Percentiles rank a stretch among this genome's conserved stretches.
Conservation (phyloP, 2,797 vertebrate species). For the Rachycentron canadum region DNA sequence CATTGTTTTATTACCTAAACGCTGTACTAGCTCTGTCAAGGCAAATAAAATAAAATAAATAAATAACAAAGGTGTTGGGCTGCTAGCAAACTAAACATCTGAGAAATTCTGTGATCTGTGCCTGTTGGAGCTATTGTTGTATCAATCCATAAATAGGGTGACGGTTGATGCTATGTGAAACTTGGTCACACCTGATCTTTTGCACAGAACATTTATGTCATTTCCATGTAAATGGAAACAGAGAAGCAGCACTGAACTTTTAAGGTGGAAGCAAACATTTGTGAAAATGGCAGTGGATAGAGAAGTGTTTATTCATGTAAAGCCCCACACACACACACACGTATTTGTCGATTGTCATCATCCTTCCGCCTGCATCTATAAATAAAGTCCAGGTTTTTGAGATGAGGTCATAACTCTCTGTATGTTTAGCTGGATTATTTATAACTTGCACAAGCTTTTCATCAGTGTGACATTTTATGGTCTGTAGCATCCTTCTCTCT, state of each 20-base stretch:
- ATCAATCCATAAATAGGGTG: neutral
- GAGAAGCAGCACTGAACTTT: slow-evolving; percentile 2
- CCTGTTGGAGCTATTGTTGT: slow-evolving; percentile 24
- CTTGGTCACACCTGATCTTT: too few species aligned
- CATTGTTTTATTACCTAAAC: neutral
- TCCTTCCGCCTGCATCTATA: slow-evolving; percentile 27
- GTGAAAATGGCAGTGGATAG: slow-evolving; percentile 17
- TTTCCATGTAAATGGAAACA: slow-evolving; percentile 19
- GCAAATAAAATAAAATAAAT: too few species aligned
- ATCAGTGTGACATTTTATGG: neutral
- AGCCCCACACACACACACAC: too few species aligned
- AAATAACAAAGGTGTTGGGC: neutral
- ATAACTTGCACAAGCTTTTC: neutral
- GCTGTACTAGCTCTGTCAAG: neutral
- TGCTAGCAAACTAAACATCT: neutral
- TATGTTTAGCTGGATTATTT: slow-evolving; percentile 2
- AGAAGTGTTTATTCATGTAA: slow-evolving; percentile 11
- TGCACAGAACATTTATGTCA: neutral
- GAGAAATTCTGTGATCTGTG: slow-evolving; percentile 28
- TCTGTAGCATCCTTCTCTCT: neutral
- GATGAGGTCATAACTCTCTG: accelerated
- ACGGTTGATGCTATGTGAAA: neutral
- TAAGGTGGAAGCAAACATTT: slow-evolving; percentile 4
- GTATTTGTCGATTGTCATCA: neutral
- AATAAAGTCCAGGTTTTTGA: slow-evolving; percentile 9